phyloP scores from a whole-genome alignment of 2,797 vertebrate species.

The Nasua narica region DNA sequence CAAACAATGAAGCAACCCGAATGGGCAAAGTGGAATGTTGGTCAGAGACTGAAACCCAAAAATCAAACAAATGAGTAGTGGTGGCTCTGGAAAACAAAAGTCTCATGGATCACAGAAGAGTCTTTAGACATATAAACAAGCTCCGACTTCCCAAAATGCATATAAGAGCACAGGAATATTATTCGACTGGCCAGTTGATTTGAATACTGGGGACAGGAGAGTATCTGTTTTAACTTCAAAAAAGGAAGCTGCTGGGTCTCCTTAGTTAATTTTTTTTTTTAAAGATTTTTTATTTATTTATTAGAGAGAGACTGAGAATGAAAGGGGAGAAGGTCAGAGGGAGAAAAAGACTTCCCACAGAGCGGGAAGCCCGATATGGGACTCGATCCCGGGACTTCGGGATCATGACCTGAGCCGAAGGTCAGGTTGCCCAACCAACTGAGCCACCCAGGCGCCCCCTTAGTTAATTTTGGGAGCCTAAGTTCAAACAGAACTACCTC shows the following conservation, averaged over 20 bases:
- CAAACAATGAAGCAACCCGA: conserved; percentile 73
- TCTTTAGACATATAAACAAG: conserved; percentile 32
- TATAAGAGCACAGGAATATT: background rate
- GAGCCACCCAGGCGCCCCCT: too few species aligned
- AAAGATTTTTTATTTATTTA: too few species aligned
- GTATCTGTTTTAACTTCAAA: background rate
- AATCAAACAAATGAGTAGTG: conserved; percentile 61
- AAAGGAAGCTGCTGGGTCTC: background rate
- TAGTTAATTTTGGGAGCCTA: background rate
- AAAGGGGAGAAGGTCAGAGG: too few species aligned
- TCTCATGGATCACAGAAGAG: conserved; percentile 32
- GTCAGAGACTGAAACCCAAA: conserved; percentile 59
- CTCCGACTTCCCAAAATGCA: conserved; percentile 19
- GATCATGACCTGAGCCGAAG: too few species aligned
- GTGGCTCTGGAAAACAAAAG: conserved; percentile 51
- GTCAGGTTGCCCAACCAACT: too few species aligned
- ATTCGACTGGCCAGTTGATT: background rate
- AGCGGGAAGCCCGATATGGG: too few species aligned
- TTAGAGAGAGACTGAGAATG: too few species aligned
- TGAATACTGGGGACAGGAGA: background rate
- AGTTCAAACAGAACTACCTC: conserved; percentile 28
- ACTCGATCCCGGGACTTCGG: too few species aligned
- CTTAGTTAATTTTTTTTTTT: background rate
- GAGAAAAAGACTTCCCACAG: too few species aligned
- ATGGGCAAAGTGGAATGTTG: conserved; percentile 65